A percentile compares a stretch with the other conserved stretches of the same genome.
Conservation (phyloP, 2,888 invertebrate species). For the Mythimna vitellina region DNA sequence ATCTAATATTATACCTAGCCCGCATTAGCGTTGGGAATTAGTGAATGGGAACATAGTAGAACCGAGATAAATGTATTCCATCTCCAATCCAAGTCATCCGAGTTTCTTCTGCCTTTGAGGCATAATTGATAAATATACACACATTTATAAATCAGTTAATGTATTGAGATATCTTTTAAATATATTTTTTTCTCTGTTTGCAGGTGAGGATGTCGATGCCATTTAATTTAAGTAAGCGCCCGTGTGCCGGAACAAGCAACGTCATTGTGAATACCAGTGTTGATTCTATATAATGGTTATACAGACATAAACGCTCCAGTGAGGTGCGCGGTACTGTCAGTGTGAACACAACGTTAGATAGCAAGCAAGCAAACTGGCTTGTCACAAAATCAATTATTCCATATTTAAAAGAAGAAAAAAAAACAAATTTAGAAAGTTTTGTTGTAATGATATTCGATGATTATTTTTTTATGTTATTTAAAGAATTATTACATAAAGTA, state of each 20-base stretch:
- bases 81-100: too few species aligned
- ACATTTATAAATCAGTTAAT: too few species aligned
- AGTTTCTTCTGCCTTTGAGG: too few species aligned
- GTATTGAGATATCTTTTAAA: too few species aligned
- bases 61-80: too few species aligned
- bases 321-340: slow-evolving; percentile 65
- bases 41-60: too few species aligned
- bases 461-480: slow-evolving; percentile 89
- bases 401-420: slow-evolving; percentile 79
- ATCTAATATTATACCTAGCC: too few species aligned
- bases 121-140: too few species aligned
- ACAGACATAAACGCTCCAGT: slow-evolving; percentile 65
- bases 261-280: slow-evolving; percentile 82
- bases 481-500: slow-evolving; percentile 87
- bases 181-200: slow-evolving; percentile 58
- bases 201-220: slow-evolving; percentile 89
- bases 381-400: slow-evolving; percentile 88
- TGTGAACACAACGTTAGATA: slow-evolving; percentile 76
- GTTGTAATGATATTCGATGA: slow-evolving; percentile 88
- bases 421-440: slow-evolving; percentile 81
- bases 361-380: slow-evolving; percentile 72
- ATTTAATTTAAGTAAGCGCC: slow-evolving; percentile 89
- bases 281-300: slow-evolving; percentile 67
- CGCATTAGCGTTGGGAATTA: too few species aligned
- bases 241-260: slow-evolving; percentile 81